phyloP scores from a whole-genome alignment of 1,140 invertebrate genomes.

The Drosophila dunni region DNA sequence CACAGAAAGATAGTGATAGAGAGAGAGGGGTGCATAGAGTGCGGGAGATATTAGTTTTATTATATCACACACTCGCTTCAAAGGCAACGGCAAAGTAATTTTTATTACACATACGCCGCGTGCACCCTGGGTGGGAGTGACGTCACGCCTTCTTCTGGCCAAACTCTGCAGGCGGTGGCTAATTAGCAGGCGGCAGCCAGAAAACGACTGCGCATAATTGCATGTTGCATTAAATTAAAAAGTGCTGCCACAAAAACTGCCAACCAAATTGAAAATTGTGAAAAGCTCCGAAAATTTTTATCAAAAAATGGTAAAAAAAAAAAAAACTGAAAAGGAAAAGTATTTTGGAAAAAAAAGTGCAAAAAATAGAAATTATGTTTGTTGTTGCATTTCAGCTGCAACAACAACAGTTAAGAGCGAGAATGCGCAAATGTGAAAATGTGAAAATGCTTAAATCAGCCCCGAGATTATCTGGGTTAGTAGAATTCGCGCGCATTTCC shows the following conservation, averaged over 20 bases:
- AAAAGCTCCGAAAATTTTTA: conserved; percentile 39
- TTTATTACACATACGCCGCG: conserved; percentile 43
- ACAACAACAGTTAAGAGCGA: conserved; percentile 38
- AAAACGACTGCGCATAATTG: conserved; percentile 58
- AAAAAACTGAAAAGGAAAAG: background rate
- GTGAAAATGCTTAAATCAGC: conserved; percentile 61
- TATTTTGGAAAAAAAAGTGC: background rate
- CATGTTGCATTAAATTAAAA: conserved; percentile 56
- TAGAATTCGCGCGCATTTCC: conserved; percentile 68
- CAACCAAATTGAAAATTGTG: conserved; percentile 56
- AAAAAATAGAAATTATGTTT: background rate
- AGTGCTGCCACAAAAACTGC: conserved; percentile 15
- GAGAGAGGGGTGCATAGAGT: background rate
- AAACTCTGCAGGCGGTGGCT: conserved; percentile 13
- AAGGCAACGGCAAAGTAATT: conserved; percentile 18
- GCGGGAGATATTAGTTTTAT: background rate
- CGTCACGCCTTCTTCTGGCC: background rate
- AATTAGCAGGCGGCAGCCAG: conserved; percentile 53
- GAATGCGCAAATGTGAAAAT: conserved; percentile 49
- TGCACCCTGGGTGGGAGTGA: background rate
- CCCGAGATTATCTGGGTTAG: conserved; percentile 67
- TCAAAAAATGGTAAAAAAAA: conserved; percentile 17
- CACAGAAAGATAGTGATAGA: background rate
- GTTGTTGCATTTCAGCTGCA: background rate
- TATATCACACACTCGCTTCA: conserved; percentile 4